Base-by-base conservation (phyloP, 1,140 invertebrate genomes). In the Lepidostoma basale region DNA sequence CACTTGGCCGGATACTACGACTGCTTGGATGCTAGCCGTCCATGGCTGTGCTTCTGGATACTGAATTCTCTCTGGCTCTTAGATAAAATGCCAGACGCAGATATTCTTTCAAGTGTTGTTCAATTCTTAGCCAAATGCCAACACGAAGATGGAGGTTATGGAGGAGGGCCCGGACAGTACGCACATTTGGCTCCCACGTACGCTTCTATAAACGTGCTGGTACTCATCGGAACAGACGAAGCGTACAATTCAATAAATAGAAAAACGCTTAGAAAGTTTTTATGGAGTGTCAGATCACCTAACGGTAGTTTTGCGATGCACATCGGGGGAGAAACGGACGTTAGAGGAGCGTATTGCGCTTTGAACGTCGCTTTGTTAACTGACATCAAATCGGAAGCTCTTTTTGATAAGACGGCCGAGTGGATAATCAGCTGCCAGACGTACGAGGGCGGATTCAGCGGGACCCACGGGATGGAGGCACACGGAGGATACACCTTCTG, bases 401-500 rank as follows among this genome's bases (percentile, higher is more conserved):
- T 99, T 42, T 96, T 97, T 83, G 86, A 91, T 72, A 88, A 88
- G 40, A 94, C 94, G 4, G 91, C 92, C 2, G 89, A 96, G 75
- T 99, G 96, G 95, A 90, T 98, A 74, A 84, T 90, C 0, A 87
- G 90, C 68, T 98, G 96, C 85, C 96, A 98, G 79, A 98, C 96
- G 0, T 99, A 98, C 84, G 98, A 99, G 85, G 98, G 98, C 52
- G 98, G 98, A 0, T 99, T 99, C 86, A 92, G 91, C 54, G 97
- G 96, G 0, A 90, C 86, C 75, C 97, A 97, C 16, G 95, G 93
- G 10, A 89, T 96, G 86, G 98, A 99, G 83, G 98, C 98, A 18
- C 98, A 99, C 84, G 98, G 98, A 3, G 98, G 98, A 18, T 99
- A 99, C 81, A 91, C 97, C 5, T 99, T 97, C 83, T 99, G 98